phyloP scores from a whole-genome alignment of 2,888 invertebrate genomes.

The Nebria salina region DNA sequence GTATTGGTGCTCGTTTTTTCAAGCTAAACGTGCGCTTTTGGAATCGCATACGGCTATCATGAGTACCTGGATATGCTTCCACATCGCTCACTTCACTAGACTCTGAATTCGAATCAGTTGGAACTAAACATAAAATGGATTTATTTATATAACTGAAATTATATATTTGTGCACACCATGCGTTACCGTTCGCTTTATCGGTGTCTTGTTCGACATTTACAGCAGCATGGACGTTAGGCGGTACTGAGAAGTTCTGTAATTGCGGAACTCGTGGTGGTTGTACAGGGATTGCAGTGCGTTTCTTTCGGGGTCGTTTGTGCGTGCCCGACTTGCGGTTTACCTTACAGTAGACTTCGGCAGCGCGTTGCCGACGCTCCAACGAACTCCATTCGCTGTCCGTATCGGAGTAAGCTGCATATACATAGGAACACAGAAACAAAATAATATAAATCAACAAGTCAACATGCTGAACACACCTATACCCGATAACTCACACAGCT shows the following conservation, averaged over 20 bases:
- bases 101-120: conserved; percentile 61
- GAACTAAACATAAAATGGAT: conserved; percentile 51
- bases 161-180: background rate
- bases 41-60: conserved; percentile 58
- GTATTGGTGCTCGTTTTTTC: conserved; percentile 59
- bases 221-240: conserved; percentile 57
- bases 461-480: conserved; percentile 13
- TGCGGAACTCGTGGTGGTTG: conserved; percentile 85
- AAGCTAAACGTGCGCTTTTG: conserved; percentile 63
- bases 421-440: conserved; percentile 49
- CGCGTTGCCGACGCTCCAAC: conserved; percentile 67
- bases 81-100: conserved; percentile 60
- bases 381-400: conserved; percentile 91
- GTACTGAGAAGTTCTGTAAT: conserved; percentile 61
- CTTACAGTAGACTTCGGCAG: conserved; percentile 71
- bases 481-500: conserved; percentile 66
- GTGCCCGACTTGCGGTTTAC: conserved; percentile 74
- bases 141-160: background rate
- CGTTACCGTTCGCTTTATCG: conserved; percentile 58
- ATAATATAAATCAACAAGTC: conserved; percentile 35
- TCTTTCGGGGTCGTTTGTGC: conserved; percentile 77
- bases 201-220: conserved; percentile 55
- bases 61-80: conserved; percentile 56
- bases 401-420: conserved; percentile 78
- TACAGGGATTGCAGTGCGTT: conserved; percentile 83